Base-by-base conservation (phyloP, 2,888 invertebrate genomes). In the Ypsolopha scabrella region DNA sequence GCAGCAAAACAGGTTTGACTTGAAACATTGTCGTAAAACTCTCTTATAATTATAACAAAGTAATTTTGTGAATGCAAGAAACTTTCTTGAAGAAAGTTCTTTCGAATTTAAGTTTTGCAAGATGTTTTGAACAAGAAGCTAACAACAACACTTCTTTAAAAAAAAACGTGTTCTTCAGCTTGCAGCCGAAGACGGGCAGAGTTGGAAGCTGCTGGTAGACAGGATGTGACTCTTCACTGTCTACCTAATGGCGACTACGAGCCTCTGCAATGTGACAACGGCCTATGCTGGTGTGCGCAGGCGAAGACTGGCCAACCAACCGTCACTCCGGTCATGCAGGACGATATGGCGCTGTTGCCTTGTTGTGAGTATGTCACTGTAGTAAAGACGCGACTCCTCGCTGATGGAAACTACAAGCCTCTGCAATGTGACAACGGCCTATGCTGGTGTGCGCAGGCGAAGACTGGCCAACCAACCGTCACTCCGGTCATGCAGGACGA, bases 231-330 rank as follows among this genome's bases (percentile, higher is more conserved):
- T 4, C 75, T 92, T 13, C 93, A 92, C 65, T 93, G 93, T 65
- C 86, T 89, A 48, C 60, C 76, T 41, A 76, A 82, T 60, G 93
- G 93, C 14, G 91, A 92, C 74, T 93, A 88, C 67, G 92, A 92
- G 63, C 75, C 81, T 24, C 67, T 93, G 35, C 93, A 93, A 65
- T 93, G 92, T 63, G 90, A 91, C 67, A 79, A 87, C 52, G 90
- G 89, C 1, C 65, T 90, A 56, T 93, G 93, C 64, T 92, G 92
- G 92, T 93, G 92, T 68, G 90, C 87, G 1, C 86, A 90, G 38
- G 75, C 86, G 0, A 78, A 66, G 64, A 91, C 90, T 50, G 92
- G 92, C 13, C 82, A 88, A 58, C 85, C 90, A 1, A 73, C 72
- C 1, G 79, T 87, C 9, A 70, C 81, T 43, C 87, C 90, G 0